Percentiles rank a stretch among this genome's conserved stretches.
phyloP scores from a whole-genome alignment of 2,888 invertebrate species.

The Scaptomyza reducta region DNA sequence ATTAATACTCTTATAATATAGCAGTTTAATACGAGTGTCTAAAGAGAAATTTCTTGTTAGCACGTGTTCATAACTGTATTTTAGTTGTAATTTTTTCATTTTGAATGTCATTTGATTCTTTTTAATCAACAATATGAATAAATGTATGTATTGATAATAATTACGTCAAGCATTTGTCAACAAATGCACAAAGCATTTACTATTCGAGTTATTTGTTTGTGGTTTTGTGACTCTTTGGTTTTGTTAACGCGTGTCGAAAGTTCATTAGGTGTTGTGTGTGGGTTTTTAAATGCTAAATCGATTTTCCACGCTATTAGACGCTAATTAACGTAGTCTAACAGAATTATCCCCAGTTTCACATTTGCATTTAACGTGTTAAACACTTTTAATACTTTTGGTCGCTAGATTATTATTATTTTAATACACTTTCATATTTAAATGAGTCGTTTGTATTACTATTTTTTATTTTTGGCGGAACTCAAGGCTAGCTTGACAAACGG shows the following conservation, averaged over 20 bases:
- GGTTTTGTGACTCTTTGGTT: too few species aligned
- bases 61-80: neutral
- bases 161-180: too few species aligned
- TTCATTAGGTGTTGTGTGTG: constrained; percentile 10
- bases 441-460: neutral
- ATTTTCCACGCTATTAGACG: constrained; percentile 64
- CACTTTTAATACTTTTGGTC: constrained; percentile 1
- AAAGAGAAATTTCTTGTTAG: neutral
- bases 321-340: constrained; percentile 44
- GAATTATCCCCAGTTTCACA: constrained; percentile 1
- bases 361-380: constrained; percentile 21
- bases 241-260: too few species aligned
- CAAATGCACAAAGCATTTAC: too few species aligned
- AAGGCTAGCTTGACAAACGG: constrained; percentile 9
- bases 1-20: neutral
- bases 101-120: too few species aligned
- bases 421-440: neutral
- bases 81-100: neutral
- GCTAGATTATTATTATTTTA: neutral
- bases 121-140: too few species aligned
- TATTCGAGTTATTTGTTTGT: too few species aligned
- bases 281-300: constrained; percentile 59
- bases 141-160: too few species aligned
- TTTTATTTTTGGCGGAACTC: too few species aligned
- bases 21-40: neutral